Conservation (phyloP, 2,113 vertebrate genomes). For the Tachycineta bicolor region DNA sequence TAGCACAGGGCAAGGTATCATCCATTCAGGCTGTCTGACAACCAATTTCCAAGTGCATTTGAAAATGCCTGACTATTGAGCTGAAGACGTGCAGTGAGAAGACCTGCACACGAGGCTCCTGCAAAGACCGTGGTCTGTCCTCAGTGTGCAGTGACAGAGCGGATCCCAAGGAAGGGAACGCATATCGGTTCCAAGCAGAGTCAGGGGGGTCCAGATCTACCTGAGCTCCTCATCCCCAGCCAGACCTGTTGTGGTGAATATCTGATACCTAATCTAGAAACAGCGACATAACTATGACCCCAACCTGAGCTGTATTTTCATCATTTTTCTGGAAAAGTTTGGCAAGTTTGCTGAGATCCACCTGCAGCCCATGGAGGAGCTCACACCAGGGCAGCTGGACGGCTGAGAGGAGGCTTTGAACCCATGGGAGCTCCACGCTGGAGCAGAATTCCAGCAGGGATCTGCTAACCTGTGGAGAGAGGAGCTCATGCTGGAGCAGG, state of each 20-base stretch:
- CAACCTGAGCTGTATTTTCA: neutral
- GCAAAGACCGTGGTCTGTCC: neutral
- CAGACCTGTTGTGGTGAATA: neutral
- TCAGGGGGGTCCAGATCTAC: neutral
- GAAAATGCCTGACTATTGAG: neutral
- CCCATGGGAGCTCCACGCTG: too few species aligned
- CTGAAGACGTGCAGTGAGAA: neutral
- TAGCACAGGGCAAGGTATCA: neutral
- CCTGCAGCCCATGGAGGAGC: too few species aligned
- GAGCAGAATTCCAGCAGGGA: too few species aligned
- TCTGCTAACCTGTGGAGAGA: too few species aligned
- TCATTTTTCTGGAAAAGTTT: neutral
- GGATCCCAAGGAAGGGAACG: neutral
- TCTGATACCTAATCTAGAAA: neutral
- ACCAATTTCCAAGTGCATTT: neutral
- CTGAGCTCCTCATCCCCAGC: neutral
- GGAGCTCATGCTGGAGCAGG: too few species aligned
- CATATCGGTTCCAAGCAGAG: neutral
- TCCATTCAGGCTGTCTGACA: neutral
- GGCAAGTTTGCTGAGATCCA: neutral
- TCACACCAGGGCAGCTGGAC: too few species aligned
- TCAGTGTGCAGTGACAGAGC: accelerated
- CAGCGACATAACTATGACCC: neutral
- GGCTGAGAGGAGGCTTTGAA: too few species aligned
- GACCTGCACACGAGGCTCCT: neutral